These are phyloP conservation scores for Xylota sylvarum DNA, from an alignment of 2,888 invertebrate species.

Conservation along the genomic window DNA sequence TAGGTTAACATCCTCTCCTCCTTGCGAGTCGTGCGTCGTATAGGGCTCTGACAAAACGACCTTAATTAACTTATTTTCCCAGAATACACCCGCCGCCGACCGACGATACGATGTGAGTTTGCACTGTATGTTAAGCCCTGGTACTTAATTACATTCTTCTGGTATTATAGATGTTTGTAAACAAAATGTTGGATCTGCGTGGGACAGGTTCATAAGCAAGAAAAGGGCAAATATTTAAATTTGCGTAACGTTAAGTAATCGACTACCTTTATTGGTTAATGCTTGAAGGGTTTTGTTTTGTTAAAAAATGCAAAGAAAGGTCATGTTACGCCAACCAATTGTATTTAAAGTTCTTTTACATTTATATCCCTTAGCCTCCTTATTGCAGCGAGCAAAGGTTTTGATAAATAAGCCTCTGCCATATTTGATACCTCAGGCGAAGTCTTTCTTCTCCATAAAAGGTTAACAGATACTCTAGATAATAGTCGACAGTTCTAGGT, in stretches of 20 bases:
- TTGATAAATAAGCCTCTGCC: too few relatives aligned
- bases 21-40: constrained; percentile 8
- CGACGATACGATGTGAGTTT: constrained; percentile 1
- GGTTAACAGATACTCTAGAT: too few relatives aligned
- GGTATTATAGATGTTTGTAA: constrained; percentile 45
- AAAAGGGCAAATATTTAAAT: background rate
- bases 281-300: too few relatives aligned
- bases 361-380: too few relatives aligned
- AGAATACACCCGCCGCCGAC: constrained; percentile 32
- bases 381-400: too few relatives aligned
- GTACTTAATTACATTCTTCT: constrained; percentile 58
- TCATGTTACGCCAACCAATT: too few relatives aligned
- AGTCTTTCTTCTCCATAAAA: too few relatives aligned
- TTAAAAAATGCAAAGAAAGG: too few relatives aligned
- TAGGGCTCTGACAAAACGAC: constrained; percentile 35
- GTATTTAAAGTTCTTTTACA: too few relatives aligned
- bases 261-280: too few relatives aligned
- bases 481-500: too few relatives aligned
- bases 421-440: too few relatives aligned
- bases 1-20: constrained; percentile 58
- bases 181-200: constrained; percentile 38
- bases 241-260: background rate
- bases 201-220: constrained; percentile 48
- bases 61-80: constrained; percentile 73
- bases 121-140: constrained; percentile 50